Evolutionary conservation across 2,797 vertebrate genomes (phyloP).

Genomic region (Molossus alvarezi): DNA sequence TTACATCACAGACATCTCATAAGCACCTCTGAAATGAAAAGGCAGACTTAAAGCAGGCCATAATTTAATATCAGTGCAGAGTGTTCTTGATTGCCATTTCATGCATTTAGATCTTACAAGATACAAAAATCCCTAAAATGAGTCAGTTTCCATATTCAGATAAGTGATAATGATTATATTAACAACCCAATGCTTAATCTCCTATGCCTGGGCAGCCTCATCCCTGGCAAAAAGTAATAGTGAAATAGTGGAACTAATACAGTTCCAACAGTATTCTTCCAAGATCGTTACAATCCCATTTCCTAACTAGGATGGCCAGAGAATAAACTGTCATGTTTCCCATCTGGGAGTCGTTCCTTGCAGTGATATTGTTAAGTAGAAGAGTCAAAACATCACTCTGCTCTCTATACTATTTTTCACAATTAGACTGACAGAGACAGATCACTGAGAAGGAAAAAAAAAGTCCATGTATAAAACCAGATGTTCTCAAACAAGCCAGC

Average conservation of each 20-base stretch:
- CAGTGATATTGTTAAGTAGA: not conserved
- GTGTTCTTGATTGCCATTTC: not conserved
- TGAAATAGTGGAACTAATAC: not conserved
- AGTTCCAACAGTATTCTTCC: not conserved
- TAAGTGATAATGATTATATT: not conserved
- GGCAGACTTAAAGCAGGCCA: not conserved
- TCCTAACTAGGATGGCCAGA: not conserved
- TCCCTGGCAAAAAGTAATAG: not conserved
- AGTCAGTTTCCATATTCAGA: not conserved
- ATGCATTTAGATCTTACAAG: not conserved
- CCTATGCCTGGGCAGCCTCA: not conserved
- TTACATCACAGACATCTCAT: not conserved
- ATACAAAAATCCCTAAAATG: not conserved
- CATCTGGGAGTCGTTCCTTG: not conserved
- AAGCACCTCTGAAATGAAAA: not conserved
- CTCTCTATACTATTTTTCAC: not conserved
- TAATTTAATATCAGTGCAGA: not conserved
- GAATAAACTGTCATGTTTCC: not conserved
- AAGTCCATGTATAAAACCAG: not conserved
- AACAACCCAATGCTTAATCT: not conserved
- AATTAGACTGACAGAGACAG: not conserved
- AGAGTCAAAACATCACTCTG: not conserved
- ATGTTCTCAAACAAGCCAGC: not conserved
- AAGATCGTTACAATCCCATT: not conserved
- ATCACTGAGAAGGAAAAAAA: not conserved